A percentile compares a stretch with the other conserved stretches of the same genome.
These are phyloP conservation scores for Xenopus laevis DNA, from an alignment of 2,113 vertebrate genomes.

Conservation along the genomic window DNA sequence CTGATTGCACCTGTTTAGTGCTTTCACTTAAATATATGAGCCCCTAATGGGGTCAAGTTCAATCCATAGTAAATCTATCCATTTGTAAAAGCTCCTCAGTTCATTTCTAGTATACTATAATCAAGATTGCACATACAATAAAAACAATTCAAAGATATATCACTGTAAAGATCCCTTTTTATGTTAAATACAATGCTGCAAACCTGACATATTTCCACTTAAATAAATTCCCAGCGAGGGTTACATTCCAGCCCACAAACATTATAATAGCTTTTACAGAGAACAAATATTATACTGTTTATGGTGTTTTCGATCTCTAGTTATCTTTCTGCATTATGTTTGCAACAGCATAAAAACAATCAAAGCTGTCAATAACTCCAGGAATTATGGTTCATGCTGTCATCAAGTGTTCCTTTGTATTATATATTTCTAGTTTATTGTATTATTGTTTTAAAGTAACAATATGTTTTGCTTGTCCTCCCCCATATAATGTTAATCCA, in stretches of 20 bases:
- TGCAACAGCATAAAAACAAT: conserved; percentile 20
- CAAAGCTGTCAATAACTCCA: conserved; percentile 13
- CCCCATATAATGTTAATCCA: too few relatives aligned
- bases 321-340: conserved; percentile 31
- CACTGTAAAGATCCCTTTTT: neutral
- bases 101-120: too few relatives aligned
- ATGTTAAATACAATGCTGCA: conserved; percentile 20
- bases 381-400: conserved; percentile 20
- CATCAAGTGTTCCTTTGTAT: neutral
- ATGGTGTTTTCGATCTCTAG: conserved; percentile 19
- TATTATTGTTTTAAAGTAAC: neutral
- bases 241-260: conserved; percentile 15
- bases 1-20: too few relatives aligned
- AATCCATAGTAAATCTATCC: too few relatives aligned
- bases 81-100: too few relatives aligned
- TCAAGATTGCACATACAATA: too few relatives aligned
- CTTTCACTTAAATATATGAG: too few relatives aligned
- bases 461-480: too few relatives aligned
- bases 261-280: conserved; percentile 24
- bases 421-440: neutral
- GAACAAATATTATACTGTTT: conserved; percentile 23
- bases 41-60: too few relatives aligned
- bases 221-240: conserved; percentile 4
- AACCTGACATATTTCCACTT: conserved; percentile 9
- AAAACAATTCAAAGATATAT: too few relatives aligned